phyloP scores from a whole-genome alignment of 2,797 vertebrate genomes.

The Sebastes variabilis region DNA sequence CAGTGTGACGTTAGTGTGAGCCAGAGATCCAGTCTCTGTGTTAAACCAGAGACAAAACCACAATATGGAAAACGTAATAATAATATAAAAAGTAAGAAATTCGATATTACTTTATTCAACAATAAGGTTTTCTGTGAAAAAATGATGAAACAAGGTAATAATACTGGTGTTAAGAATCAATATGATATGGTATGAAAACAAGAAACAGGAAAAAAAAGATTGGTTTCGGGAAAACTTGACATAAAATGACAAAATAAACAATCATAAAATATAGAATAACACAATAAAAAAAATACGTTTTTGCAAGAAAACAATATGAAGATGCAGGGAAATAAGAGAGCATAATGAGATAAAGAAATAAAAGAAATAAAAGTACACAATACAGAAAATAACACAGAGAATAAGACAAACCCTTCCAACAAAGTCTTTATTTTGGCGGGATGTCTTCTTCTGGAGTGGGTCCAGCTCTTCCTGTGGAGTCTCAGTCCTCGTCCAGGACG shows the following conservation, averaged over 20 bases:
- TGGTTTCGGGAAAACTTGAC: background rate
- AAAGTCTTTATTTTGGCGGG: constrained; percentile 39
- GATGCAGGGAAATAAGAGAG: background rate
- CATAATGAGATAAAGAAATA: background rate
- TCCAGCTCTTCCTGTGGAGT: constrained; percentile 53
- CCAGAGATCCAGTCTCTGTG: background rate
- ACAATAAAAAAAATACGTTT: background rate
- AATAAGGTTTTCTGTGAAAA: background rate
- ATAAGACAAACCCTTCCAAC: background rate
- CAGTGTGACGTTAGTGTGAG: background rate
- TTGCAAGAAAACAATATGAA: background rate
- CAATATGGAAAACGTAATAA: background rate
- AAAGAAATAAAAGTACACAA: background rate
- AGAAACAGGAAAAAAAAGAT: background rate
- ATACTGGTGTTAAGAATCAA: background rate
- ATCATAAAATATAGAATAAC: background rate
- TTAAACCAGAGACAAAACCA: background rate
- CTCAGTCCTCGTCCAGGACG: constrained; percentile 37
- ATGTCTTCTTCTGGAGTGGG: constrained; percentile 41
- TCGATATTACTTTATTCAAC: background rate
- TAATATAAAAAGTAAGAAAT: background rate
- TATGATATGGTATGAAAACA: background rate
- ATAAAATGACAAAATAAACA: background rate
- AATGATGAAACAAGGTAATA: background rate
- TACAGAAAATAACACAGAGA: too few relatives aligned